Base-by-base conservation (phyloP, 2,113 vertebrate genomes). In the Paradoxurus hermaphroditus region DNA sequence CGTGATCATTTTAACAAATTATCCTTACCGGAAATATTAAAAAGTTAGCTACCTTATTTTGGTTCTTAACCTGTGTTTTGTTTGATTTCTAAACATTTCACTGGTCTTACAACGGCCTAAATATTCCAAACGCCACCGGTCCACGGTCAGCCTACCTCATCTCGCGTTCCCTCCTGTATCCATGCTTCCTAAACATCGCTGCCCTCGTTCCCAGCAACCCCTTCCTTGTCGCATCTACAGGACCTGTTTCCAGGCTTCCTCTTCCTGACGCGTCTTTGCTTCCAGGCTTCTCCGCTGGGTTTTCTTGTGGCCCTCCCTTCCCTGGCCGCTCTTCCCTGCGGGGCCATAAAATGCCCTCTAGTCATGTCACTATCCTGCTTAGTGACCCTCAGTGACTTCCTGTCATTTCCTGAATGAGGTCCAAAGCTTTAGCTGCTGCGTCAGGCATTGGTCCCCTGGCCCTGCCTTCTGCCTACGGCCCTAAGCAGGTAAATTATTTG, bases 241-340 rank as follows among this genome's bases (percentile, higher is more conserved):
- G 25, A 21, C 51, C 31, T 41, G 29, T 53, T 53, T 91, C 18
- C 16, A 56, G 86, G 1, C 86, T 53, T 63, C 53, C 9, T 7
- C 39, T 23, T 31, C 41, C 36, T 73, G 68, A 10, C 39, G 25
- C 29, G 5, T 21, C 78, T 67, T 23, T 15, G n/a, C 56, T 67
- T 53, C 44, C 44, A 53, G 78, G 4, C 21, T 67, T 51, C 51
- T 62, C 77, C 29, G 46, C 13, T 11, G 16, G 7, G 51, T 65
- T 13, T 75, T 65, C 56, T 84, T 11, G 36, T 46, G 56, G n/a
- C 29, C 18, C 0, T 36, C 39, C 9, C 21, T 19, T 78, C 7
- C 5, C 0, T 21, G 83, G n/a, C 49, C n/a, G 29, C 46, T 41
- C 9, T 31, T 67, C 31, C 8, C 0, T 1, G 29, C 0, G 0